A percentile compares a stretch with the other conserved stretches of the same genome.
Evolutionary conservation across 2,113 vertebrate species (phyloP).

Genomic region (Euleptes europaea): DNA sequence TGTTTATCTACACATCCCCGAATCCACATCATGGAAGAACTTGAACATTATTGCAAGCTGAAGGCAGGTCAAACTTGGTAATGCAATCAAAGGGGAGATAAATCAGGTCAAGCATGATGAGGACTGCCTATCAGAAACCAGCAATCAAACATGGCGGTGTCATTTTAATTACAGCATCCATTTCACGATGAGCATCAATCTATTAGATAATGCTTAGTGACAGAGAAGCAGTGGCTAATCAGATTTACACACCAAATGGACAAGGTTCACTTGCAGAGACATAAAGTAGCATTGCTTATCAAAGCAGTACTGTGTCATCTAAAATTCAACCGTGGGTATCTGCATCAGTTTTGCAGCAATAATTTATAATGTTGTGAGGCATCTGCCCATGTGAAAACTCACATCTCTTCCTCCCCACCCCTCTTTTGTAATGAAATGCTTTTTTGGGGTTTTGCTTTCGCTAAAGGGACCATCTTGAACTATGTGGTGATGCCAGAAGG

Average conservation of each 20-base stretch:
- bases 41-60: neutral
- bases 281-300: conserved; percentile 27
- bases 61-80: neutral
- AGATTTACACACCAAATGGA: conserved; percentile 24
- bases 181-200: conserved; percentile 46
- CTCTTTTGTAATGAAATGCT: neutral
- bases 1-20: neutral
- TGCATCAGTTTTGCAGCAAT: neutral
- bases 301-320: conserved; percentile 5
- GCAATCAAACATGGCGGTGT: neutral
- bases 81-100: neutral
- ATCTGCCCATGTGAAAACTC: neutral
- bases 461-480: no score
- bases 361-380: conserved; percentile 7
- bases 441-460: neutral
- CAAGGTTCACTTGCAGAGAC: conserved; percentile 12
- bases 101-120: neutral
- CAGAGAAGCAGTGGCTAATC: conserved; percentile 8
- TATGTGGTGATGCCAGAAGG: no score
- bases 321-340: neutral
- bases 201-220: conserved; percentile 18
- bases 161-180: conserved; percentile 50
- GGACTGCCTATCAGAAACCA: neutral
- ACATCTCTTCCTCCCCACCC: neutral
- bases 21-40: neutral